Percentiles rank a stretch among this genome's conserved stretches.
Evolutionary conservation across 2,797 vertebrate genomes (phyloP).

Genomic region (Momotus momota): DNA sequence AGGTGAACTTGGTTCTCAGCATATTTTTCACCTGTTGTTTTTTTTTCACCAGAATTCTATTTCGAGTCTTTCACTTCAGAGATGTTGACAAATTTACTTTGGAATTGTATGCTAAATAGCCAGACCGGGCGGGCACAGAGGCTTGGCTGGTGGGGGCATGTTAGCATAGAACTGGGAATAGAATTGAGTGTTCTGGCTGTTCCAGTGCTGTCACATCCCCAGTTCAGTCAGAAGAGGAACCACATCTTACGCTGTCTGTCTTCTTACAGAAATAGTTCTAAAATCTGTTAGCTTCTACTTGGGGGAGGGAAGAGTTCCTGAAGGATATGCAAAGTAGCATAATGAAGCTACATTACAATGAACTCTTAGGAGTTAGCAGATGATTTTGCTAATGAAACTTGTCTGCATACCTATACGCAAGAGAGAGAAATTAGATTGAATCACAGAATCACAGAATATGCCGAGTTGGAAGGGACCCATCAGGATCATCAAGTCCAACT

Average conservation of each 20-base stretch:
- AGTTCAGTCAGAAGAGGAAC: not conserved
- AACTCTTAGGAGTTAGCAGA: not conserved
- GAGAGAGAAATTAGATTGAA: not conserved
- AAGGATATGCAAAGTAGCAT: not conserved
- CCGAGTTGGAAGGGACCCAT: too few relatives aligned
- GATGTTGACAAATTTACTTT: not conserved
- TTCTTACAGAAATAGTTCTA: slow-evolving; percentile 25
- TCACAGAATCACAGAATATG: too few relatives aligned
- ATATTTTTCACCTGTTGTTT: not conserved
- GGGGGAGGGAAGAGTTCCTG: not conserved
- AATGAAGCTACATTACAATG: not conserved
- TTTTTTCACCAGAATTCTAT: not conserved
- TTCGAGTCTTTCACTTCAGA: not conserved
- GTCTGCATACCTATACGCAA: not conserved
- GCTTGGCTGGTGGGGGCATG: not conserved
- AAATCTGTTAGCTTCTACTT: not conserved
- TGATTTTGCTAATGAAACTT: not conserved
- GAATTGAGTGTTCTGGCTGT: slow-evolving; percentile 7
- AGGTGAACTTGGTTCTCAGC: not conserved
- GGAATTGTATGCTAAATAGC: not conserved
- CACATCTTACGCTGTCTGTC: not conserved
- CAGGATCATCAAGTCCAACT: too few relatives aligned
- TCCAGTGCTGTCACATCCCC: not conserved
- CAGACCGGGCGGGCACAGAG: not conserved
- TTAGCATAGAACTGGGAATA: not conserved